phyloP scores from a whole-genome alignment of 1,140 invertebrate species.

The Zaprionus tsacasi region DNA sequence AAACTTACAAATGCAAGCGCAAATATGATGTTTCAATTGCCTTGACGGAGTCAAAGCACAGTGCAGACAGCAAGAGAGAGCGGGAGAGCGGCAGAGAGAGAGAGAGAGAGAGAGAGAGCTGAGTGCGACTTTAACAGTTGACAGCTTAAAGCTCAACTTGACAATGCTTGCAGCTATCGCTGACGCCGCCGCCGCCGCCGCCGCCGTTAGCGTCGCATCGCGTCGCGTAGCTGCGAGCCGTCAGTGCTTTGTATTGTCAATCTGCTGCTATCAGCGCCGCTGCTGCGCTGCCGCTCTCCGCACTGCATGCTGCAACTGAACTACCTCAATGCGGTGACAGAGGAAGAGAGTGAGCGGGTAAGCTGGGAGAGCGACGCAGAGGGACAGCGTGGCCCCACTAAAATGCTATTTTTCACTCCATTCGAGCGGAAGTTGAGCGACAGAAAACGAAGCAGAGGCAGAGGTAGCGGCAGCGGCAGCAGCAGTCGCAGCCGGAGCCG shows the following conservation, averaged over 20 bases:
- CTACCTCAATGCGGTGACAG: conserved; percentile 24
- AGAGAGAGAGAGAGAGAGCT: neutral
- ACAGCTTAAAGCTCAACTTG: conserved; percentile 45
- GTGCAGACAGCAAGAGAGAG: neutral
- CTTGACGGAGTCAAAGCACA: neutral
- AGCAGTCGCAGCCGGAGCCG: conserved; percentile 52
- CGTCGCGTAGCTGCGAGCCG: neutral
- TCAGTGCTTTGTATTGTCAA: conserved; percentile 52
- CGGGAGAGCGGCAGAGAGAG: conserved; percentile 1
- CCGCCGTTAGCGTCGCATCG: neutral
- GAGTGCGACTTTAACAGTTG: conserved; percentile 50
- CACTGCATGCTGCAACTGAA: conserved; percentile 11
- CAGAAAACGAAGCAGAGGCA: conserved; percentile 48
- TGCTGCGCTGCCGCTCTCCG: neutral
- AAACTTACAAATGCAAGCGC: conserved; percentile 60
- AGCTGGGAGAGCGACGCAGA: conserved; percentile 20
- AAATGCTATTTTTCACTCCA: conserved; percentile 81
- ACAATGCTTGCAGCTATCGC: conserved; percentile 36
- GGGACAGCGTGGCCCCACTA: conserved; percentile 54
- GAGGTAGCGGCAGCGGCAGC: conserved; percentile 33
- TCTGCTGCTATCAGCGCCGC: conserved; percentile 39
- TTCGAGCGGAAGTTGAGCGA: conserved; percentile 79
- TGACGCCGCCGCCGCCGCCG: neutral
- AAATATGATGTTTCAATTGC: conserved; percentile 51
- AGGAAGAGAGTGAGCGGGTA: conserved; percentile 26